Evolutionary conservation across 2,113 vertebrate genomes (phyloP), one percentile per base, ranked within the genome.

Genomic region (Labrus mixtus): DNA sequence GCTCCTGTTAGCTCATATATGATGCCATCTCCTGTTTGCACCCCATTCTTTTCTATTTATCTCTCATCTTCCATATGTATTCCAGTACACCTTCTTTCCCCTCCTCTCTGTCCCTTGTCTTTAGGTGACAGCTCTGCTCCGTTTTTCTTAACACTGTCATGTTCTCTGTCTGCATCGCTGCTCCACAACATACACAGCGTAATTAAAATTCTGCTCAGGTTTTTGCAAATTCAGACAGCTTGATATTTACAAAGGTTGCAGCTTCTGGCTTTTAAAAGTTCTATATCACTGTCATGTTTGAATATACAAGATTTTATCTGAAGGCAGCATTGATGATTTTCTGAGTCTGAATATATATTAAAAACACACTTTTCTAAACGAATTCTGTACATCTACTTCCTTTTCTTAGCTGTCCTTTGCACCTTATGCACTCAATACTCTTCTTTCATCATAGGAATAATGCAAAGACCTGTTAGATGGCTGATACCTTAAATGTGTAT

Each of bases 81-180:
- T 33, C 37, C 17, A 5, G 37, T 72, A 19, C 58, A 6, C 63
- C 65, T 15, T 39, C 17, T 56, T 54, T 29, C 25, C 19, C 61
- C 11, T 62, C 43, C 20, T 9, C 53, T 63, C 83, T 58, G 55
- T 71, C 73, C 70, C 79, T 67, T 77, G 76, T 83, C 54, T 82
- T 68, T 59, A 75, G 73, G 71, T 84, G 84, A 81, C 85, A 76
- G 74, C 53, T 45, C 63, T 59, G 57, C 62, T 72, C 71, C 68
- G n/a, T 79, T 65, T 67, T 55, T 65, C 58, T 81, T 83, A 76
- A 76, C 25, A 48, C 63, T 67, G 67, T 72, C 54, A 33, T 82
- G 83, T 88, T 85, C 62, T 59, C 64, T 78, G 67, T 80, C 70
- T 77, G 73, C 72, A 61, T 33, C 43, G 75, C 72, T 72, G 86